These are phyloP conservation scores for Xanthorhoe designata DNA, from an alignment of 2,888 invertebrate species.

Conservation along the genomic window DNA sequence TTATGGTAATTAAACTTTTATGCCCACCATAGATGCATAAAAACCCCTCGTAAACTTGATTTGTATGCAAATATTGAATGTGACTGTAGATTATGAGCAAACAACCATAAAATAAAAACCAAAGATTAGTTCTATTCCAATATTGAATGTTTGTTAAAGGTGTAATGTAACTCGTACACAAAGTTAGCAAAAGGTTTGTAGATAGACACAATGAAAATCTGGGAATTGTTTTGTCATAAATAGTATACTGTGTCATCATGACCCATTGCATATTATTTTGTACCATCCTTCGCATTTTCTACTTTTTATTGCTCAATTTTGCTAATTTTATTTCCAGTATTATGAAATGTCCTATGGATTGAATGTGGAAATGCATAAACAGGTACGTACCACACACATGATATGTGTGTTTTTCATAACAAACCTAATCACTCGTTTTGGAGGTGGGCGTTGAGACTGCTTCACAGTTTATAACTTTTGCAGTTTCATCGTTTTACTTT, in stretches of 20 bases:
- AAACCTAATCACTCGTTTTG: too few species aligned
- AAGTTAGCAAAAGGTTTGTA: constrained; percentile 36
- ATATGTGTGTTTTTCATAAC: too few species aligned
- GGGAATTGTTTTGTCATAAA: constrained; percentile 23
- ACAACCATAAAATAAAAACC: constrained; percentile 49
- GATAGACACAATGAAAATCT: constrained; percentile 34
- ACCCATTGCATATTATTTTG: too few species aligned
- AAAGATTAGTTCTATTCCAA: constrained; percentile 48
- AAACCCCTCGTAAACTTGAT: constrained; percentile 47
- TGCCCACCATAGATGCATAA: constrained; percentile 42
- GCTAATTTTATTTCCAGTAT: constrained; percentile 88
- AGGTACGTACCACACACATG: constrained; percentile 86
- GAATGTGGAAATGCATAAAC: constrained; percentile 98
- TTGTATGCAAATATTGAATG: constrained; percentile 50
- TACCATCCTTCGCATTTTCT: neutral
- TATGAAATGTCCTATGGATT: constrained; percentile 98
- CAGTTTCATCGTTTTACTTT: too few species aligned
- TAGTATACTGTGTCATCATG: neutral
- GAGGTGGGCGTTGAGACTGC: too few species aligned
- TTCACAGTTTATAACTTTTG: too few species aligned
- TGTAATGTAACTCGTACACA: constrained; percentile 41
- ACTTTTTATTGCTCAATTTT: neutral
- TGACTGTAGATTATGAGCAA: constrained; percentile 45
- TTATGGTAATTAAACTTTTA: constrained; percentile 91
- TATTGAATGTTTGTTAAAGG: constrained; percentile 51